Percentiles rank a stretch among this genome's conserved stretches.
These are phyloP conservation scores for Poecilia latipinna DNA, from an alignment of 2,113 vertebrate species.

Conservation along the genomic window DNA sequence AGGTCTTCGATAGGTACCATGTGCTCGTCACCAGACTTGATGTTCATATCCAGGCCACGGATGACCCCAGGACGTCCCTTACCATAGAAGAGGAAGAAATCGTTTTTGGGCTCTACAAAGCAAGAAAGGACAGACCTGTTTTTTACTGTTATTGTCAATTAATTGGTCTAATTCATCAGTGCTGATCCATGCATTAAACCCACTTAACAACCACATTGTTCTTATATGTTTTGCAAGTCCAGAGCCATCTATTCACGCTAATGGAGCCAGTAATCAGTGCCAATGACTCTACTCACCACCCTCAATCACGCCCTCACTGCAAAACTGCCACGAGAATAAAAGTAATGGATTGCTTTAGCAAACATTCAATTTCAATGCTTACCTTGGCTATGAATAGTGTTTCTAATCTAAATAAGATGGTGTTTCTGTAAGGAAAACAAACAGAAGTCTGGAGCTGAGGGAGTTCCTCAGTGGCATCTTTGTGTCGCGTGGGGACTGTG, in stretches of 20 bases:
- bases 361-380: constrained; percentile 64
- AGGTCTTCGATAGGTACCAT: constrained; percentile 95
- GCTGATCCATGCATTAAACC: constrained; percentile 67
- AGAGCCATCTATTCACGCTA: constrained; percentile 66
- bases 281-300: constrained; percentile 61
- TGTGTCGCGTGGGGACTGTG: constrained; percentile 52
- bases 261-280: constrained; percentile 78
- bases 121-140: constrained; percentile 72
- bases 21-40: constrained; percentile 92
- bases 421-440: constrained; percentile 53
- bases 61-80: constrained; percentile 97
- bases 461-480: constrained; percentile 56
- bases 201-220: constrained; percentile 67
- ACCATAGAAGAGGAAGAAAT: constrained; percentile 98
- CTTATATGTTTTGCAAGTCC: constrained; percentile 59
- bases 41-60: constrained; percentile 93
- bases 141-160: constrained; percentile 68
- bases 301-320: constrained; percentile 60
- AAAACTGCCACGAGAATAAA: constrained; percentile 43
- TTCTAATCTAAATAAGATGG: constrained; percentile 54
- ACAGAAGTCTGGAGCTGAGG: constrained; percentile 62
- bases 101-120: constrained; percentile 91
- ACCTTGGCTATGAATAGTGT: constrained; percentile 39
- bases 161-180: constrained; percentile 73
- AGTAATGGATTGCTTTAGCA: constrained; percentile 42